A percentile compares a stretch with the other conserved stretches of the same genome.
Conservation (phyloP, 2,113 vertebrate genomes). For the Oceanodroma tethys region DNA sequence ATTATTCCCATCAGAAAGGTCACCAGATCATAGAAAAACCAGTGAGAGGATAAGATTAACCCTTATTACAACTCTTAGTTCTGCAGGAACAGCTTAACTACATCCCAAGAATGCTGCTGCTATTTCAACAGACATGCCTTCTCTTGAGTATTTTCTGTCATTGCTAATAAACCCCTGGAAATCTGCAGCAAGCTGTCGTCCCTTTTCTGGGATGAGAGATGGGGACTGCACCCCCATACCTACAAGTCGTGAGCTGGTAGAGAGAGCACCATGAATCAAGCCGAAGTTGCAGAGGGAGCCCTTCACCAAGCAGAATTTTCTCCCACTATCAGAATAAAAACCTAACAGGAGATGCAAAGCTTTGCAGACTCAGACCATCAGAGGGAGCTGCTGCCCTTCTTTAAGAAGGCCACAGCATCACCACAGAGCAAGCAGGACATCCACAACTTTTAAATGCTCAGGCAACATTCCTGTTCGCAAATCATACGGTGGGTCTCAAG, state of each 20-base stretch:
- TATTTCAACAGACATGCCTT: background rate
- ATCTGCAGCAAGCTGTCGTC: background rate
- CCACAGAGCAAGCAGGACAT: background rate
- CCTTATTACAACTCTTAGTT: background rate
- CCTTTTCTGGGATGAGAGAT: background rate
- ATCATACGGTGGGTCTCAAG: background rate
- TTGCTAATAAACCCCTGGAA: background rate
- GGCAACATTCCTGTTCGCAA: background rate
- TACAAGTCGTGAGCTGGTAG: background rate
- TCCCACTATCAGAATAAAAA: background rate
- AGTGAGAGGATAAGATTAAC: background rate
- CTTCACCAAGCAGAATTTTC: background rate
- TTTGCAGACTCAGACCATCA: conserved; percentile 40
- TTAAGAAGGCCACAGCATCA: background rate
- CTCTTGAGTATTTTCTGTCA: background rate
- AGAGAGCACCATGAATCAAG: background rate
- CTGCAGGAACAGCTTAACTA: background rate
- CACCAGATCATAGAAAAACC: background rate
- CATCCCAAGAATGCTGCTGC: background rate
- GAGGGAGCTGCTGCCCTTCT: conserved; percentile 68
- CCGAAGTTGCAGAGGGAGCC: background rate
- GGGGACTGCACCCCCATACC: background rate
- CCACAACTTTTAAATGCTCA: background rate
- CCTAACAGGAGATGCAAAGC: background rate
- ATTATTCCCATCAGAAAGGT: background rate